A percentile compares a stretch with the other conserved stretches of the same genome.
These are phyloP conservation scores for Zaprionus tsacasi DNA, from an alignment of 1,140 invertebrate species.

Conservation along the genomic window DNA sequence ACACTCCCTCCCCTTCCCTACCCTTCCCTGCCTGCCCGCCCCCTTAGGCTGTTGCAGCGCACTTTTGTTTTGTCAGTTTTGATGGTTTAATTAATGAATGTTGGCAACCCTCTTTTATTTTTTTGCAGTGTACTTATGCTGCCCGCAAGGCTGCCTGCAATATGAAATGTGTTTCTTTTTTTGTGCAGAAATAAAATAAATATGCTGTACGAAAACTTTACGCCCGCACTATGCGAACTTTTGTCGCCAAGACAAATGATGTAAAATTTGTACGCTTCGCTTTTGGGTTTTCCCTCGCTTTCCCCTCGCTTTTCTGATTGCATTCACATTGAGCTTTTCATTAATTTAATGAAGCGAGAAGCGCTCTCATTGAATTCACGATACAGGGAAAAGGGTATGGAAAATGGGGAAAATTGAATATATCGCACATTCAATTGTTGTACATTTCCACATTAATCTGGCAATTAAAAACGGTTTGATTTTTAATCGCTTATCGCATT, in stretches of 20 bases:
- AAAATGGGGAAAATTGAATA: background rate
- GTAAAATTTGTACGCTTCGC: background rate
- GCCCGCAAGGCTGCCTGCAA: background rate
- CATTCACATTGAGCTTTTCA: background rate
- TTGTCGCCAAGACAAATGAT: constrained; percentile 8
- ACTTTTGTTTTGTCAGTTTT: constrained; percentile 18
- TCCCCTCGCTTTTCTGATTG: background rate
- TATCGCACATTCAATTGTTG: constrained; percentile 5
- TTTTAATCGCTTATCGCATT: constrained; percentile 29
- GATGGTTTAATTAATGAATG: constrained; percentile 32
- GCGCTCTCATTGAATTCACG: constrained; percentile 26
- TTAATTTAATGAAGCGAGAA: background rate
- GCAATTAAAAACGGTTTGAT: constrained; percentile 47
- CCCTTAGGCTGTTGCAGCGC: constrained; percentile 2
- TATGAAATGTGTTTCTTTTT: constrained; percentile 2
- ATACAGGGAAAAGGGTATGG: background rate
- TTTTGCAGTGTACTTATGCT: background rate
- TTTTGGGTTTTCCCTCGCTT: no score
- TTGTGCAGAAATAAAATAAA: background rate
- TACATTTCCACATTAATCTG: constrained; percentile 22
- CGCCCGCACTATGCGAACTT: background rate
- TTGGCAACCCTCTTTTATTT: constrained; percentile 22
- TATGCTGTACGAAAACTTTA: background rate
- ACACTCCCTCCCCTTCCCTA: background rate
- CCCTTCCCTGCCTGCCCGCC: background rate